These are phyloP conservation scores for Odocoileus hemionus DNA, from an alignment of 2,113 vertebrate species.

Conservation along the genomic window DNA sequence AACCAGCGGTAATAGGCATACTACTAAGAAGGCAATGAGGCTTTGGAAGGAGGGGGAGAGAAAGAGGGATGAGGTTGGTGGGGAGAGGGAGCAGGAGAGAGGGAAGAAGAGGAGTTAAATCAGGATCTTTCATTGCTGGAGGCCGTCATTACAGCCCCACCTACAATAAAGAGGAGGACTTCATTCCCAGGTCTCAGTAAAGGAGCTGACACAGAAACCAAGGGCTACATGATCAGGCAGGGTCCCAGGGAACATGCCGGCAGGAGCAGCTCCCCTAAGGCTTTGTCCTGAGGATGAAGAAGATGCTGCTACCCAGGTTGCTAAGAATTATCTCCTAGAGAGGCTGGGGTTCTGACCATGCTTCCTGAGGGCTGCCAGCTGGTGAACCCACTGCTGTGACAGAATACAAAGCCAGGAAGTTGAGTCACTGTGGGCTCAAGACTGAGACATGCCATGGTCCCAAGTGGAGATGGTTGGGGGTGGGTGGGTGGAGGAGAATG, in stretches of 20 bases:
- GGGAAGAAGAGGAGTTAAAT: background rate
- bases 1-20: background rate
- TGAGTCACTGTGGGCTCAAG: constrained; percentile 10
- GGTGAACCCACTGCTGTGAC: background rate
- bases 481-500: background rate
- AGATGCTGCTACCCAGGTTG: background rate
- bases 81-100: too few relatives aligned
- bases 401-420: background rate
- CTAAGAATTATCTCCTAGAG: background rate
- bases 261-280: background rate
- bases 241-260: background rate
- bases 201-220: background rate
- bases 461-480: background rate
- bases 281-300: background rate
- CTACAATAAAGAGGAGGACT: background rate
- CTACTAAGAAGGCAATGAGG: background rate
- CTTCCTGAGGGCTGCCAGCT: background rate
- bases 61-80: too few relatives aligned
- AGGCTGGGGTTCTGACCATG: background rate
- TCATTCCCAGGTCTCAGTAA: background rate
- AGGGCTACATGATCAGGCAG: background rate
- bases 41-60: background rate
- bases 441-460: background rate
- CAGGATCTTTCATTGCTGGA: background rate
- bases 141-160: background rate